These are phyloP conservation scores for Vulpes ferrilata DNA, from an alignment of 2,113 vertebrate species.

Conservation along the genomic window DNA sequence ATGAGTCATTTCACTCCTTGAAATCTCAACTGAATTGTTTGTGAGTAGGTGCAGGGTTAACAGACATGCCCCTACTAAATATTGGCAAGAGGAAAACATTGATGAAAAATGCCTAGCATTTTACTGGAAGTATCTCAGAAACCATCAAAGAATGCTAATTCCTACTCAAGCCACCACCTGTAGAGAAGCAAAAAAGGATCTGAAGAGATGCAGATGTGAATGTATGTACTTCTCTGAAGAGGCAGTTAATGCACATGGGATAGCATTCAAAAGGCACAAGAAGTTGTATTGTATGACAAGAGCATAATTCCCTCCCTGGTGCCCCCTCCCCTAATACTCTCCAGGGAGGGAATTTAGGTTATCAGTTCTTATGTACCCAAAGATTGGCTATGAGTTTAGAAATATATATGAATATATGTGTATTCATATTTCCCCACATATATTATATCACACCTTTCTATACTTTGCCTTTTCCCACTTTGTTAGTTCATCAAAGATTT, in stretches of 20 bases:
- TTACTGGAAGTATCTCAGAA: conserved; percentile 7
- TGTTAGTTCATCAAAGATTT: not conserved
- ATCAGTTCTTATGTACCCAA: not conserved
- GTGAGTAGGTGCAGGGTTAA: conserved; percentile 52
- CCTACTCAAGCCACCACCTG: not conserved
- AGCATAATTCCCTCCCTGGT: not conserved
- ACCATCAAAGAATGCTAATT: not conserved
- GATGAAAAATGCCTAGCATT: conserved; percentile 40
- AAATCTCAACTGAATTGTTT: conserved; percentile 30
- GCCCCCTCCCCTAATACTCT: not conserved
- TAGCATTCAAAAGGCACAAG: not conserved
- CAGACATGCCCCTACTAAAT: not conserved
- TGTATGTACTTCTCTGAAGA: not conserved
- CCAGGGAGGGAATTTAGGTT: not conserved
- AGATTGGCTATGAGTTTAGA: not conserved
- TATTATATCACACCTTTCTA: not conserved
- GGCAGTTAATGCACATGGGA: not conserved
- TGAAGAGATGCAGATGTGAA: not conserved
- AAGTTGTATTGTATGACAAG: not conserved
- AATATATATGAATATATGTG: not conserved
- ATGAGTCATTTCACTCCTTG: conserved; percentile 53
- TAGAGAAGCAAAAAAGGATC: not conserved
- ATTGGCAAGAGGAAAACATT: conserved; percentile 42
- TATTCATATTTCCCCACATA: not conserved
- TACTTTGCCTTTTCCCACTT: not conserved